Base-by-base conservation (phyloP, 2,797 vertebrate species). In the Phrynocephalus vlangalii region DNA sequence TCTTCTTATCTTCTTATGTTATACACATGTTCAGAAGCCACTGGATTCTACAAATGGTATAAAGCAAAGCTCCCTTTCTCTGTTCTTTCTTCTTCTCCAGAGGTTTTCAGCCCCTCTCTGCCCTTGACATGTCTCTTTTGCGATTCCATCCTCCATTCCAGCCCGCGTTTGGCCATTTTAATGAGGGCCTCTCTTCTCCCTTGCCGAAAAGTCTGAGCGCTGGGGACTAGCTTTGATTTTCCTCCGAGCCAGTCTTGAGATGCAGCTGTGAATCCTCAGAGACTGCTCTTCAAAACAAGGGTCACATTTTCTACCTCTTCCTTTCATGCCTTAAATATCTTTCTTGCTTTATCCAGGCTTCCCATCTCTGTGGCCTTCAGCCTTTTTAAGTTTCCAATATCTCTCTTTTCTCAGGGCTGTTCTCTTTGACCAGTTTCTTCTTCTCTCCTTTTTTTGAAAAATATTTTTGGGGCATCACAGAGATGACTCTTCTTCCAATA, bases 201-300 rank as follows among this genome's bases (percentile, higher is more conserved):
- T n/a, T 83, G 80, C 52, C 52, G 83, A 75, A 79, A 44, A 72
- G n/a, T 70, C 18, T 24, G 20, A 30, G 56, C 81, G 79, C 30
- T 26, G n/a, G 11, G 68, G 70, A 88, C 56, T 38, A 0, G 0
- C 38, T 83, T 79, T 86, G 67, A 68, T 83, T 83, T 79, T 83
- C 63, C 33, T 83, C 68, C 75, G 38, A 83, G 22, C 67, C 26
- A 52, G 86, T 86, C 67, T 86, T 79, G 15, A 38, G 67, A 73
- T 79, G 73, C 38, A 72, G 52, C 80, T 82, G 66, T 78, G 68
- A 83, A 79, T 83, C 79, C 52, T 78, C 66, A 82, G 88, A 78
- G 78, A 77, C 38, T 13, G 10, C 50, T 22, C 28, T 33, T 82
- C 73, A 78, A 44, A 70, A 33, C 33, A 28, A 48, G 56, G 73